Base-by-base conservation (phyloP, 1,140 invertebrate species). In the Spodoptera frugiperda region DNA sequence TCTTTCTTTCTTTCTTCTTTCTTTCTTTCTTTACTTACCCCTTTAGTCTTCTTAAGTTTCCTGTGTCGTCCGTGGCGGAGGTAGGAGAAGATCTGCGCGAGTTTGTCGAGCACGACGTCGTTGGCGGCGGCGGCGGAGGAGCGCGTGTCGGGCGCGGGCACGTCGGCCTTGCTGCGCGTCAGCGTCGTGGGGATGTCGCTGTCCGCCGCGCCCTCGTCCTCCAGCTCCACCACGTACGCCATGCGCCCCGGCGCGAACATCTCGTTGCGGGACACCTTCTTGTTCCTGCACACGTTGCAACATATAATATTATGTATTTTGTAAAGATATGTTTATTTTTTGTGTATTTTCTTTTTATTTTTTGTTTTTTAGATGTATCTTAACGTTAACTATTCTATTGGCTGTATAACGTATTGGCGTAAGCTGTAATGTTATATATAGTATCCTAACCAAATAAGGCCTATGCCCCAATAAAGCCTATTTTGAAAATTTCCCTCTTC, bases 191-290 rank as follows among this genome's bases (percentile, higher is more conserved):
- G 99, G 75, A 99, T 99, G 88, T 99, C 99, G 76, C 96, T 97
- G 74, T 98, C 98, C 8, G 96, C 96, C 78, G 96, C 97, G 70
- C 98, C 98, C 87, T 99, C 99, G 21, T 95, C 95, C 76, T 95
- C 96, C 76, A 99, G 91, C 85, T 99, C 99, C 63, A 99, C 98
- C 2, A 99, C 97, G 89, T 99, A 99, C 0, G 99, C 99, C 98
- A 99, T 99, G 14, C 99, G 95, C 0, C 98, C 98, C 0, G 98
- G 97, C 4, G 97, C 96, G 94, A 99, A 99, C n/a, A 99, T 89
- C 84, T 99, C 99, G 91, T 99, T 99, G 53, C 97, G 95, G 51
- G 97, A 96, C 57, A 97, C 95, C 73, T 96, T 95, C 79, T 97
- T 96, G 0, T 95, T 96, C 78, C 96, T 95, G 77, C n/a, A n/a